phyloP scores from a whole-genome alignment of 2,888 invertebrate genomes.

The Eristalis intricaria region DNA sequence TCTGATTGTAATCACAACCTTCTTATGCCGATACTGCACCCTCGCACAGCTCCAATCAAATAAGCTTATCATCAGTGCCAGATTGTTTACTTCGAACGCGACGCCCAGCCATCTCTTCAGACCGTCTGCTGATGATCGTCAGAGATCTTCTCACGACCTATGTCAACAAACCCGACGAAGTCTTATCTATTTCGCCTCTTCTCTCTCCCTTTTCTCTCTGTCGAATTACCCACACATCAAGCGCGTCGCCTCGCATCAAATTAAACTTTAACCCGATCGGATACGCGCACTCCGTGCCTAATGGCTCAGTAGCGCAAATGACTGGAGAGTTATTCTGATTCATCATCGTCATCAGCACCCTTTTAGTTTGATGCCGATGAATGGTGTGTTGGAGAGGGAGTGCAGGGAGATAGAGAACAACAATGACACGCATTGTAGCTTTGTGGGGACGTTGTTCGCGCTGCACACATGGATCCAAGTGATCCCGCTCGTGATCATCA shows the following conservation, averaged over 20 bases:
- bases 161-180: conserved; percentile 45
- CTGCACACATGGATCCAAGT: neutral
- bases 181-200: conserved; percentile 16
- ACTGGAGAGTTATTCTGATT: conserved; percentile 46
- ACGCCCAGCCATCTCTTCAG: neutral
- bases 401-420: conserved; percentile 1
- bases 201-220: neutral
- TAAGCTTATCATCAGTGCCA: conserved; percentile 44
- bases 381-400: neutral
- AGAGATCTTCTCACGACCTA: conserved; percentile 62
- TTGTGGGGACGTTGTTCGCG: neutral
- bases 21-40: neutral
- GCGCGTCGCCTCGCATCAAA: conserved; percentile 23
- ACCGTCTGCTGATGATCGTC: conserved; percentile 10
- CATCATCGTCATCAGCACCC: conserved; percentile 22
- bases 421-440: conserved; percentile 37
- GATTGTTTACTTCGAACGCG: conserved; percentile 13
- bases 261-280: conserved; percentile 58
- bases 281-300: conserved; percentile 27
- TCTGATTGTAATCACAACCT: neutral
- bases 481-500: neutral
- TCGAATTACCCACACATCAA: conserved; percentile 5
- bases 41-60: neutral
- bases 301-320: conserved; percentile 35
- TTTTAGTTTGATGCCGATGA: neutral